Evolutionary conservation across 2,797 vertebrate genomes (phyloP).

Genomic region (Euthynnus affinis): DNA sequence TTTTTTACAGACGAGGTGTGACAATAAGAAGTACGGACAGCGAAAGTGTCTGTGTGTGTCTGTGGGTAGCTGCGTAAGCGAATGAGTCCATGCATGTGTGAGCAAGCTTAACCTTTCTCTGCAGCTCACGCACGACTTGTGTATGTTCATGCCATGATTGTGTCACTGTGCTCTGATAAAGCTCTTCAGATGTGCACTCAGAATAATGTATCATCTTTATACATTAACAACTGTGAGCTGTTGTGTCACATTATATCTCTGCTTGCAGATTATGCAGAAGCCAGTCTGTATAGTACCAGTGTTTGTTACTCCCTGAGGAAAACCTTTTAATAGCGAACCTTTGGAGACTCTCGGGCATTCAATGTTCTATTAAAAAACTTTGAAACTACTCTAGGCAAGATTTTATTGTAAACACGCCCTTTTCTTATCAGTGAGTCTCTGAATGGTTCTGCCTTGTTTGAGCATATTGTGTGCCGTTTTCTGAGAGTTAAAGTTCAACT

Average conservation of each 20-base stretch:
- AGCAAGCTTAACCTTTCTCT: slow-evolving; percentile 19
- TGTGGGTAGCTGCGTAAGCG: background rate
- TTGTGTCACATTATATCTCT: slow-evolving; percentile 6
- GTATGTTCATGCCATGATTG: slow-evolving; percentile 10
- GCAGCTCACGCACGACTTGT: slow-evolving; percentile 7
- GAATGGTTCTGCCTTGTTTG: slow-evolving; percentile 9
- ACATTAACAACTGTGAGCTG: slow-evolving; percentile 5
- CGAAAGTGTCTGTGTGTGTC: slow-evolving; percentile 8
- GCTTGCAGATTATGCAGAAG: slow-evolving; percentile 19
- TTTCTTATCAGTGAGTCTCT: background rate
- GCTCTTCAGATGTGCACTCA: slow-evolving; percentile 18
- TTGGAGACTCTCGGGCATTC: background rate
- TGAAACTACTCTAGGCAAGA: background rate
- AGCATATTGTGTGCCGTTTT: background rate
- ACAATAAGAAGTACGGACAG: slow-evolving; percentile 38
- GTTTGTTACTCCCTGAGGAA: slow-evolving; percentile 2
- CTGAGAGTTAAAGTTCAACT: background rate
- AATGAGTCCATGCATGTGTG: slow-evolving; percentile 12
- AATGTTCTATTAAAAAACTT: slow-evolving; percentile 10
- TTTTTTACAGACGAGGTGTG: slow-evolving; percentile 59
- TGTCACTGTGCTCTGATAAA: slow-evolving; percentile 12
- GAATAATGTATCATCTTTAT: slow-evolving; percentile 17
- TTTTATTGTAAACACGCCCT: background rate
- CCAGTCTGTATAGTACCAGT: background rate
- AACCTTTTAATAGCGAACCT: slow-evolving; percentile 18